phyloP scores from a whole-genome alignment of 2,888 invertebrate species.

The Callinectes sapidus region DNA sequence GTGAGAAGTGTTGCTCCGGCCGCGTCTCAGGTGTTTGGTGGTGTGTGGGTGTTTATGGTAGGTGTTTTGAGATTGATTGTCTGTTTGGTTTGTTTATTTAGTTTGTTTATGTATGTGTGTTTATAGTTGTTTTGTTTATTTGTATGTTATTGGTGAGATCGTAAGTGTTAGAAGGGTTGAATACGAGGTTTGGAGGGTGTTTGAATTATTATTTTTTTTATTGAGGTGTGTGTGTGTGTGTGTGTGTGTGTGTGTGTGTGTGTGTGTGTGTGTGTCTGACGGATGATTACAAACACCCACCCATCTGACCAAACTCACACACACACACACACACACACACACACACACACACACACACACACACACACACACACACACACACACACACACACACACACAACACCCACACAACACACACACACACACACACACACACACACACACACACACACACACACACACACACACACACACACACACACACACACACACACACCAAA shows the following conservation, averaged over 20 bases:
- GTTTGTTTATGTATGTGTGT: not conserved
- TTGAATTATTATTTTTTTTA: not conserved
- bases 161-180: not conserved
- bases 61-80: not conserved
- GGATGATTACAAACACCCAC: not conserved
- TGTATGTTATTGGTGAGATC: not conserved
- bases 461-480: conserved; percentile 20
- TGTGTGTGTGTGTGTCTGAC: not conserved
- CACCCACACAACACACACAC: not conserved
- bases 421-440: too few relatives aligned
- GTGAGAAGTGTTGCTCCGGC: not conserved
- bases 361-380: conserved; percentile 21
- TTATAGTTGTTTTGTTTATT: not conserved
- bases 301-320: not conserved
- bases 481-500: not conserved
- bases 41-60: not conserved
- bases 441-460: too few relatives aligned
- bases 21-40: not conserved
- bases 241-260: not conserved
- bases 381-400: conserved; percentile 6
- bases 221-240: not conserved
- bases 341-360: conserved; percentile 20
- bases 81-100: not conserved
- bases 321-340: conserved; percentile 10
- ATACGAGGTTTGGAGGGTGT: not conserved